Base-by-base conservation (phyloP, 2,113 vertebrate genomes). In the Alectura lathami region DNA sequence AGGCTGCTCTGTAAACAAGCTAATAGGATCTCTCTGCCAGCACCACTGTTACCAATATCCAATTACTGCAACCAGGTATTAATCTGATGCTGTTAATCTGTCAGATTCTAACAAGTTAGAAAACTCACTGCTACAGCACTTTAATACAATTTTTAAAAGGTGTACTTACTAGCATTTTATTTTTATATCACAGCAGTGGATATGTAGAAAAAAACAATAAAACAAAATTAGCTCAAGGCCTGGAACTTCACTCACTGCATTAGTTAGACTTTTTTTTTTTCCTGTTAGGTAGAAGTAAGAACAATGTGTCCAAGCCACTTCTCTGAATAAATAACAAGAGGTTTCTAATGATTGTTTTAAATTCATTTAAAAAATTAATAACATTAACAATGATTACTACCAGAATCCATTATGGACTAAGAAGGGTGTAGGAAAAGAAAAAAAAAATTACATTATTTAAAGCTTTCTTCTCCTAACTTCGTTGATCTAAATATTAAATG, bases 51-150 rank as follows among this genome's bases (percentile, higher is more conserved):
- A 96, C 92, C 95, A 93, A 96, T 92, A 95, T 96, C 91, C 82
- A 96, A 97, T 97, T 97, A 97, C 85, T 95, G 96, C 90, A 94
- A 96, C 95, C 96, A 97, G 93, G 93, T 96, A 96, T 96, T 96
- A 96, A 97, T 94, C 96, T 94, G 97, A 96, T 94, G 69, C 88
- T 86, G 83, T 89, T 96, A 94, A 96, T 96, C 95, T 92, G 66
- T 83, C 89, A 96, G 83, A 93, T 89, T 93, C 70, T 70, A 85
- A 94, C n/a, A 96, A 96, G 17, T 91, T 83, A 85, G 11, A 63
- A 83, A 96, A 73, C 40, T n/a, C 40, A 38, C 20, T 84, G 42
- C 51, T 88, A 78, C n/a, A 93, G 64, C 30, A 38, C 83, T 95
- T 97, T 92, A 92, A 95, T 93, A 89, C 81, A 93, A 93, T 88